These are phyloP conservation scores for Prochilodus magdalenae DNA, from an alignment of 2,113 vertebrate species.

Conservation along the genomic window DNA sequence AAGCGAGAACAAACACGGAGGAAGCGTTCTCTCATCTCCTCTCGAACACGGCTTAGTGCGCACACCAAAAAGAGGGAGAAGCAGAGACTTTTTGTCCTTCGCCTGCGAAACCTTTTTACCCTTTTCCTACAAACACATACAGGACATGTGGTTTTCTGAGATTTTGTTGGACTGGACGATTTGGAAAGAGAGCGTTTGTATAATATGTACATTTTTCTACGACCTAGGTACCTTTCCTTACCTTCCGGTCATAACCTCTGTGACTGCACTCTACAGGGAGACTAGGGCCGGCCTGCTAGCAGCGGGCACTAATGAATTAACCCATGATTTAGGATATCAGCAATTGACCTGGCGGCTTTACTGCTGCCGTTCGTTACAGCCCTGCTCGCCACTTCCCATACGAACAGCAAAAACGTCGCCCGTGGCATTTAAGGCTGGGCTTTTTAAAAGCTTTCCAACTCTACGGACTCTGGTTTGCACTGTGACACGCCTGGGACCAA, in stretches of 20 bases:
- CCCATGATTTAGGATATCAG: conserved; percentile 76
- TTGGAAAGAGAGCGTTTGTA: conserved; percentile 66
- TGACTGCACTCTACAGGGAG: conserved; percentile 50
- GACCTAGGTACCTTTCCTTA: conserved; percentile 48
- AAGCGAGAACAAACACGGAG: conserved; percentile 11
- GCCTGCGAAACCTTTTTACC: not conserved
- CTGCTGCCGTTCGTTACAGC: conserved; percentile 65
- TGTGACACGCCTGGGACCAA: conserved; percentile 71
- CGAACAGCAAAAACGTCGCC: conserved; percentile 63
- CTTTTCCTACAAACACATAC: conserved; percentile 14
- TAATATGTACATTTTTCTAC: conserved; percentile 62
- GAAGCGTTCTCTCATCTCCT: conserved; percentile 18
- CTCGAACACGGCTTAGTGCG: conserved; percentile 7
- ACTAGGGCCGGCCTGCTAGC: conserved; percentile 67
- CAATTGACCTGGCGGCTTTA: conserved; percentile 72
- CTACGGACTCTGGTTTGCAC: conserved; percentile 64
- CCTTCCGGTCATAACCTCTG: conserved; percentile 60
- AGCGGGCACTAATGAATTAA: conserved; percentile 67
- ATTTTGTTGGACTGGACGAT: conserved; percentile 5
- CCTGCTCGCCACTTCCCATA: conserved; percentile 68
- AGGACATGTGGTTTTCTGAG: not conserved
- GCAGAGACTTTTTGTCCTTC: conserved; percentile 10
- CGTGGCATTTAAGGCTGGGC: conserved; percentile 63
- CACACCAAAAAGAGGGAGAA: conserved; percentile 35
- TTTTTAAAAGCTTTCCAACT: conserved; percentile 53